Base-by-base conservation (phyloP, 2,113 vertebrate genomes). In the Ptychochromis oligacanthus region DNA sequence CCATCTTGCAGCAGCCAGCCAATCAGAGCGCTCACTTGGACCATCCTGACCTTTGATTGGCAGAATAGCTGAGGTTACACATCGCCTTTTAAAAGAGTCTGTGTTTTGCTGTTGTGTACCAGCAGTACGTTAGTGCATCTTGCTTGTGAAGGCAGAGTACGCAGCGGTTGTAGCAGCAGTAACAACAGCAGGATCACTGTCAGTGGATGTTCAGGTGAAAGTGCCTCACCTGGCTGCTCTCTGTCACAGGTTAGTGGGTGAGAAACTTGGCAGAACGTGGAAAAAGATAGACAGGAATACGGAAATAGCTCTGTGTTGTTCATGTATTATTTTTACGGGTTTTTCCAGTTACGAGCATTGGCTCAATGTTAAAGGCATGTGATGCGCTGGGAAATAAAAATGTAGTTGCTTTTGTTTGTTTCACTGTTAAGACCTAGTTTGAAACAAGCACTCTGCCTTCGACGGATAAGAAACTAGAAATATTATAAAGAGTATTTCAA, bases 41-140 rank as follows among this genome's bases (percentile, higher is more conserved):
- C n/a, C 28, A 1, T 36, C 17, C 52, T 67, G 87, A 85, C 81
- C 82, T 89, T 88, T 90, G 88, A 81, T 82, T 83, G 83, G 77
- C 38, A 57, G 83, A 85, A 79, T 74, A 80, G 5, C 34, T 5
- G 22, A 58, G 64, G 36, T 86, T 62, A 60, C 43, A 65, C 26
- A 58, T 82, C 58, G 62, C 40, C 46, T 58, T 80, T 65, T 55
- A 74, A 74, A 24, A 40, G 22, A 22, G 10, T 38, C 10, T 40
- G 54, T 78, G 82, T 17, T 15, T 17, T 15, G 18, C 77, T 75
- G 31, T 82, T 70, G 28, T 3, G n/a, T 65, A 43, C 20, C 46
- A 20, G 57, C 14, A 0, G 36, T 59, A 20, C 28, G 26, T 72
- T 18, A 54, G 79, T 31, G 31, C 5, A 22, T 76, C 31, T 20